Evolutionary conservation across 2,797 vertebrate genomes (phyloP), one percentile per base, ranked within the genome.

Genomic region (Ibycter americanus): DNA sequence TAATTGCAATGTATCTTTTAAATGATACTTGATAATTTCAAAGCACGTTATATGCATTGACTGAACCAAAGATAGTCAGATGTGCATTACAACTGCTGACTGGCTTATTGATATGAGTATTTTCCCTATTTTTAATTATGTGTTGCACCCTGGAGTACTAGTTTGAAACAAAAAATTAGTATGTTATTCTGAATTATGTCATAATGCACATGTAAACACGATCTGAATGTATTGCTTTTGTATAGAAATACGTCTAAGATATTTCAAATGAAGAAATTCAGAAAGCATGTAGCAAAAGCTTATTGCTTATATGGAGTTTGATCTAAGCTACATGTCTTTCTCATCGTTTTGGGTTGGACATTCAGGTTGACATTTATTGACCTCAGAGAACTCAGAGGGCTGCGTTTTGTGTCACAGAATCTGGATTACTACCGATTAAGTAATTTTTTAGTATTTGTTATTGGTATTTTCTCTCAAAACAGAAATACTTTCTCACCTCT

Each of bases 1-100:
- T 80, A 92, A 87, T 89, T 92, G 29, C 70, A 72, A 46, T 72
- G 26, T 66, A 25, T 82, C 59, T 73, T 84, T 89, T 59, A 80
- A 77, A 85, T 80, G 70, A 92, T 52, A 67, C 61, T 89, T 73
- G 31, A 5, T 70, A 87, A 91, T 96, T 94, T 94, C 54, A 61
- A 85, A 94, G 71, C 54, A 84, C 27, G 91, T 91, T 32, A 56
- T 40, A 67, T 63, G 27, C 47, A 67, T n/a, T 83, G 36, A 34
- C 56, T 81, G 72, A 93, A 95, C n/a, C 74, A 87, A 86, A 93
- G 42, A 81, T 26, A 81, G 49, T 83, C 52, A 77, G 81, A 87
- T 71, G n/a, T 74, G 36, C 55, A 20, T 26, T 91, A 76, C 66
- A 83, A 4, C 86, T 91, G 68, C 79, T 76, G 78, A 61, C 56